Evolutionary conservation across 2,888 invertebrate species (phyloP).

Genomic region (Acleris literana): DNA sequence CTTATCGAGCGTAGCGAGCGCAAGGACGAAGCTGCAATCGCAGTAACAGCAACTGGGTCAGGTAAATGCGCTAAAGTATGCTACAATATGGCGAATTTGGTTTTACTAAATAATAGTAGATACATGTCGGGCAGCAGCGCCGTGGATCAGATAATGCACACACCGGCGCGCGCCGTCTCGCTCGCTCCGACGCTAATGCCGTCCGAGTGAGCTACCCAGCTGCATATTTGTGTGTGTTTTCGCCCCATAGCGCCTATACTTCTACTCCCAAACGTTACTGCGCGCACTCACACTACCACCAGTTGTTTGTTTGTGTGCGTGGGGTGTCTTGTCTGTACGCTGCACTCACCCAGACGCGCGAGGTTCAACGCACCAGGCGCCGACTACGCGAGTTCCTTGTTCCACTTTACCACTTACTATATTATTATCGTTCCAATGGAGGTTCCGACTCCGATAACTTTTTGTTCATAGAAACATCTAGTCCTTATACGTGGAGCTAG

Average conservation of each 20-base stretch:
- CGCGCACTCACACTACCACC: slow-evolving; percentile 13
- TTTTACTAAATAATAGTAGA: slow-evolving; percentile 31
- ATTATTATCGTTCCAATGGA: slow-evolving; percentile 79
- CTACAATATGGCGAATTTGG: slow-evolving; percentile 31
- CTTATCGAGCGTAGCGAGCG: slow-evolving; percentile 69
- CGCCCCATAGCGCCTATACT: slow-evolving; percentile 21
- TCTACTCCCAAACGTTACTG: slow-evolving; percentile 22
- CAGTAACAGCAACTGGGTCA: slow-evolving; percentile 33
- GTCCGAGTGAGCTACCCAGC: slow-evolving; percentile 46
- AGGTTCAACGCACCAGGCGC: slow-evolving; percentile 81
- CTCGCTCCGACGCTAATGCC: slow-evolving; percentile 28
- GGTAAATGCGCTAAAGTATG: slow-evolving; percentile 22
- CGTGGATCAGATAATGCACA: slow-evolving; percentile 40
- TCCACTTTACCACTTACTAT: slow-evolving; percentile 81
- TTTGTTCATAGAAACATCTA: slow-evolving; percentile 50
- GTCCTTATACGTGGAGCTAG: slow-evolving; percentile 47
- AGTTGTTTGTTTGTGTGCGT: slow-evolving; percentile 11
- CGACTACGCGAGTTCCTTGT: slow-evolving; percentile 82
- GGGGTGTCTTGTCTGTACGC: slow-evolving; percentile 26
- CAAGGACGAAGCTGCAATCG: slow-evolving; percentile 69
- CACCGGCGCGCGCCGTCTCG: slow-evolving; percentile 38
- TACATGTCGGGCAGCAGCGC: slow-evolving; percentile 27
- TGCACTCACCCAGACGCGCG: slow-evolving; percentile 54
- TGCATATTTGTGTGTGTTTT: slow-evolving; percentile 43
- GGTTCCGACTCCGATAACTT: slow-evolving; percentile 63